Percentiles rank a stretch among this genome's conserved stretches.
phyloP scores from a whole-genome alignment of 2,113 vertebrate genomes.

The Heterotilapia buettikoferi region DNA sequence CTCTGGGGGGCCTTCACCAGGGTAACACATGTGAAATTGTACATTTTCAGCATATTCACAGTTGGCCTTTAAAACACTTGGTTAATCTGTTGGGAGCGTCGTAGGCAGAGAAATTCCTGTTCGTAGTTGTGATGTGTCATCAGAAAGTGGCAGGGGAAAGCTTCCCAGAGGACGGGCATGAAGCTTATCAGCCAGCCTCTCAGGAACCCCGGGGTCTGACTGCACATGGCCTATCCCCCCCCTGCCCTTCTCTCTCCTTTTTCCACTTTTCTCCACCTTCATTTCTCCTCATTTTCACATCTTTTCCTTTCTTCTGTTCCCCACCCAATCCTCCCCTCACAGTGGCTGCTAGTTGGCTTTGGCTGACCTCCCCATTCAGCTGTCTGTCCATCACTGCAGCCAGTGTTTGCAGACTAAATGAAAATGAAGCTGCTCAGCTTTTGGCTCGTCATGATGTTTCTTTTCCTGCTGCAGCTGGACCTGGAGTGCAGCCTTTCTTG shows the following conservation, averaged over 20 bases:
- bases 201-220: conserved; percentile 17
- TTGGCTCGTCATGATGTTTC: not conserved
- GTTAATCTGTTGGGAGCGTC: conserved; percentile 20
- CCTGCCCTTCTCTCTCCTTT: not conserved
- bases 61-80: not conserved
- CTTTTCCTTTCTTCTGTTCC: not conserved
- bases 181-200: conserved; percentile 40
- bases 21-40: not conserved
- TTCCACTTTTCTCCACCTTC: not conserved
- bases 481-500: not conserved
- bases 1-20: not conserved
- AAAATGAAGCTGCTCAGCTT: not conserved
- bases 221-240: not conserved
- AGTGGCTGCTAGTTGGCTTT: not conserved
- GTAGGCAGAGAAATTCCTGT: conserved; percentile 6
- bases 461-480: not conserved
- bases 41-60: conserved; percentile 14
- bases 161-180: conserved; percentile 22
- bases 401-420: not conserved
- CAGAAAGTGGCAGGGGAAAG: conserved; percentile 20
- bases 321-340: not conserved
- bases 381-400: not conserved
- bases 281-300: not conserved
- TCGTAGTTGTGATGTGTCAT: conserved; percentile 54
- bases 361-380: conserved; percentile 2